Evolutionary conservation across 2,888 invertebrate species (phyloP).

Genomic region (Deladenus siricidicola): DNA sequence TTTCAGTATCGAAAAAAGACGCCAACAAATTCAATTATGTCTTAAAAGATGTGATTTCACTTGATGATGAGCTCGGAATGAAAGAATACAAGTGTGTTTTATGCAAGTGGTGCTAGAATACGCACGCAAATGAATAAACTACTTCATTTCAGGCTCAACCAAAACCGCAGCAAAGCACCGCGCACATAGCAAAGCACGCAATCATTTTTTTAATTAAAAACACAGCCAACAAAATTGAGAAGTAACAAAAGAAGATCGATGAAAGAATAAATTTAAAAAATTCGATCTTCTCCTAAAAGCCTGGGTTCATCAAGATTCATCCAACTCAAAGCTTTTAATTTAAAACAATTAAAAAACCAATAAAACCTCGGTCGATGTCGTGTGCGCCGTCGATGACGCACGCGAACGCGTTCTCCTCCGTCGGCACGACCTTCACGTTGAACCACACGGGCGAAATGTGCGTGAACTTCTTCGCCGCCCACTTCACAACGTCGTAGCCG

Average conservation of each 20-base stretch:
- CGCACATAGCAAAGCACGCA: no score
- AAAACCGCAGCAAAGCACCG: no score
- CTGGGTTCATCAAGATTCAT: no score
- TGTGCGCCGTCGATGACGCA: constrained; percentile 57
- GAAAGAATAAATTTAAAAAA: background rate
- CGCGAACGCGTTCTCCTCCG: constrained; percentile 18
- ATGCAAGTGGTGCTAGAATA: no score
- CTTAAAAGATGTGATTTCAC: background rate
- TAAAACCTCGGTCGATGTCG: constrained; percentile 57
- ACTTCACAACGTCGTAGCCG: constrained; percentile 84
- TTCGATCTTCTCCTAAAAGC: no score
- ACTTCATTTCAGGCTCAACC: no score
- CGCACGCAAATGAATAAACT: no score
- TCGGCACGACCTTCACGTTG: constrained; percentile 60
- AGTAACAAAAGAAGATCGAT: background rate
- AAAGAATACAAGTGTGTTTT: no score
- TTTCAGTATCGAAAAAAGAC: background rate
- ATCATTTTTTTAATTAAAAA: no score
- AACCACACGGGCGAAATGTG: constrained; percentile 91
- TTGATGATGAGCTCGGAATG: no score
- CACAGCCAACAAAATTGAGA: background rate
- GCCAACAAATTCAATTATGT: background rate
- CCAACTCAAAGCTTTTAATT: no score
- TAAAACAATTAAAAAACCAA: constrained; percentile 1
- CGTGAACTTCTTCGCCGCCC: constrained; percentile 75